These are phyloP conservation scores for Malthinus seriepunctatus DNA, from an alignment of 2,888 invertebrate genomes.

Conservation along the genomic window DNA sequence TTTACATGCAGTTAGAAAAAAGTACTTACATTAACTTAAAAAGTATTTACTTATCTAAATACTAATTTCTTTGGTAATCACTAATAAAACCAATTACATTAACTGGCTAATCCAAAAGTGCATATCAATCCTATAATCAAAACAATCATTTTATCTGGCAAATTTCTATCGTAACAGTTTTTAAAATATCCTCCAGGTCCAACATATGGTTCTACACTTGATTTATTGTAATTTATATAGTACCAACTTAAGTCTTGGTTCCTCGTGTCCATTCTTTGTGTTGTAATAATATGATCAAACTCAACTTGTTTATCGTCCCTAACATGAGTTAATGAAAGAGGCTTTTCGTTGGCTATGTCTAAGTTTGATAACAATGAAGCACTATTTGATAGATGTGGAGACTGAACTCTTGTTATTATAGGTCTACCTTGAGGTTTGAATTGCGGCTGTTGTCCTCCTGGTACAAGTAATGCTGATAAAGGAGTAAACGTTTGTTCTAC, in stretches of 20 bases:
- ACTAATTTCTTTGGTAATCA: conserved; percentile 7
- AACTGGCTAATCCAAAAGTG: neutral
- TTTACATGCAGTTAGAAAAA: neutral
- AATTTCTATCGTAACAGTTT: neutral
- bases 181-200: conserved; percentile 23
- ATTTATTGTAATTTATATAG: conserved; percentile 81
- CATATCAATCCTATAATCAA: neutral
- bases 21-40: conserved; percentile 1
- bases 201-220: conserved; percentile 45
- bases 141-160: neutral
- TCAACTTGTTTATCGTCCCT: conserved; percentile 32
- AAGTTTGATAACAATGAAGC: conserved; percentile 36
- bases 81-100: neutral
- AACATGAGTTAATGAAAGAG: conserved; percentile 28
- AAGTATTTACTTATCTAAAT: neutral
- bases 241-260: conserved; percentile 73
- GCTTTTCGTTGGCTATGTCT: conserved; percentile 32
- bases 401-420: conserved; percentile 64
- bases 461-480: conserved; percentile 65
- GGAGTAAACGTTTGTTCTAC: conserved; percentile 54
- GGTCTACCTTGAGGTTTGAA: conserved; percentile 57
- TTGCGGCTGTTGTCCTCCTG: conserved; percentile 60
- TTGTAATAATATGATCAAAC: conserved; percentile 35
- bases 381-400: conserved; percentile 48
- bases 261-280: conserved; percentile 58